Conservation (phyloP, 2,888 invertebrate genomes). For the Chymomyza amoena region DNA sequence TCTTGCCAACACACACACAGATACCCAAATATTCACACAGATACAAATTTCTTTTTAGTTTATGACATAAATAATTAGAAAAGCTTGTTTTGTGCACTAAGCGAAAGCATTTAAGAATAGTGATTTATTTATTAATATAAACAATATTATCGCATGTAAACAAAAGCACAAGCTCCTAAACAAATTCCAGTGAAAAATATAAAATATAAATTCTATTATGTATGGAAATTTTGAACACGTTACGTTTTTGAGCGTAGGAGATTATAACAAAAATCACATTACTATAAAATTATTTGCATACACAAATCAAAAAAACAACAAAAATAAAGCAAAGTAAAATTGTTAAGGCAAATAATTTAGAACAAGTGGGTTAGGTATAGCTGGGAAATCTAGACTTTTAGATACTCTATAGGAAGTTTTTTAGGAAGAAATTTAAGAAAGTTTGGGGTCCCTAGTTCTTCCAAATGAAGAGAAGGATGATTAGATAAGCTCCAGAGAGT, state of each 20-base stretch:
- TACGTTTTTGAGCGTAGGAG: conserved; percentile 31
- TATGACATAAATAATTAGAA: conserved; percentile 39
- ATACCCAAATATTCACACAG: neutral
- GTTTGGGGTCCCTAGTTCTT: no score
- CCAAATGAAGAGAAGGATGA: no score
- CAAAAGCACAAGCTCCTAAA: conserved; percentile 40
- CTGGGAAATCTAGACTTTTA: no score
- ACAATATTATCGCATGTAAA: conserved; percentile 53
- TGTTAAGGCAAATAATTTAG: neutral
- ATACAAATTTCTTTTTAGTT: neutral
- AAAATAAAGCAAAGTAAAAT: neutral
- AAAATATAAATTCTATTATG: neutral
- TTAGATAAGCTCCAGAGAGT: no score
- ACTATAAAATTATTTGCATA: conserved; percentile 36
- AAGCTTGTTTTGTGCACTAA: no score
- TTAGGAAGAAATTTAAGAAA: no score
- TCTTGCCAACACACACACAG: conserved; percentile 1
- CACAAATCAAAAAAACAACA: conserved; percentile 4
- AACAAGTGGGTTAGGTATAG: neutral
- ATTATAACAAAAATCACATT: conserved; percentile 37
- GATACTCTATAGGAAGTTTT: no score
- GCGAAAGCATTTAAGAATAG: conserved; percentile 42
- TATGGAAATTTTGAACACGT: conserved; percentile 14
- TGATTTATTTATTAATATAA: conserved; percentile 64
- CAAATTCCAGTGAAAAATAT: neutral